Evolutionary conservation across 2,888 invertebrate genomes (phyloP), one percentile per base, ranked within the genome.

Genomic region (Drosophila siamana): DNA sequence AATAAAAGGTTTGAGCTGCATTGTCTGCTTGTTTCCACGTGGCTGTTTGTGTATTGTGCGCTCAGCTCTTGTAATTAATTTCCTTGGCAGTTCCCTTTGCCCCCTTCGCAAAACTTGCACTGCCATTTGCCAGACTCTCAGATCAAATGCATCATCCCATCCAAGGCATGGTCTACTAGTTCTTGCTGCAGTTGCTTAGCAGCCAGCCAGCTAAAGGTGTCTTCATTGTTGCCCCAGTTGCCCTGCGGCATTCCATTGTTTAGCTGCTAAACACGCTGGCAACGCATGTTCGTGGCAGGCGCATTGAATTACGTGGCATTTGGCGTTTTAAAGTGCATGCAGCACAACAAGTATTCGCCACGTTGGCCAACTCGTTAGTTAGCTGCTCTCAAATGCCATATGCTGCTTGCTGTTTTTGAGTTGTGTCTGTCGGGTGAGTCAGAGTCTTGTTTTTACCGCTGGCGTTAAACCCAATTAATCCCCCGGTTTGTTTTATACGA

Each of bases 211-310:
- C 52, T 47, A 40, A 57, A 74, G 67, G 70, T 59, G 60, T 22
- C 22, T 44, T 55, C 13, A 16, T 19, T 63, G 54, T 11, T 52
- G 61, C 40, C 64, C 71, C 46, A 68, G 57, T 40, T 69, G 74
- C 59, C 78, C 78, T 83, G 86, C 54, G 79, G 84, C 61, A 66
- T 55, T 68, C 69, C 66, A 83, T 83, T 83, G 86, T 86, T 86
- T 74, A 62, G 52, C 68, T 77, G 74, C 71, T 69, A 66, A 74
- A 68, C 71, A 76, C 80, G 48, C 54, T 60, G 70, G 62, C 68
- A 62, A 76, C 77, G 84, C 79, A 80, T 83, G 86, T 70, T 83
- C 44, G 60, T 80, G 81, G 80, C 84, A 86, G 69, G 16, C 60
- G 55, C 62, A 63, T 65, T 63, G 69, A 69, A 68, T 62, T 54